Conservation (phyloP, 2,888 invertebrate genomes). For the Ormyrus pomaceus region DNA sequence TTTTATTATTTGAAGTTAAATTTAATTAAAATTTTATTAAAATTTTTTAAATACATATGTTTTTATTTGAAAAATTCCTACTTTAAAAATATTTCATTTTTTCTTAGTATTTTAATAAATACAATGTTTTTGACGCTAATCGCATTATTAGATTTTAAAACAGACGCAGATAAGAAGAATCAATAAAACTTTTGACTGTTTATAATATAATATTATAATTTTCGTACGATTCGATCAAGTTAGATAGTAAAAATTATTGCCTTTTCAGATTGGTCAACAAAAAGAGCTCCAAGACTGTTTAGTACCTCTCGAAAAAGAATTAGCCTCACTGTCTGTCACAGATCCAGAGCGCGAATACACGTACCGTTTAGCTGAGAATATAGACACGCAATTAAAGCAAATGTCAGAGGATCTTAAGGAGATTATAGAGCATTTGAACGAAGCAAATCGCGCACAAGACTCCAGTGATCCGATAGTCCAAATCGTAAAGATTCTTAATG, state of each 20-base stretch:
- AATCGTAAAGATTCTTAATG: conserved; percentile 94
- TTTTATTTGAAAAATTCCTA: too few species aligned
- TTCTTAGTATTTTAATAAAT: too few species aligned
- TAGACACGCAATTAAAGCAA: conserved; percentile 93
- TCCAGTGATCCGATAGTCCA: conserved; percentile 93
- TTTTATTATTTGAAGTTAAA: too few species aligned
- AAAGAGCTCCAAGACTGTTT: conserved; percentile 93
- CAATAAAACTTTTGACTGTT: not conserved
- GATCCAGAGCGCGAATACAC: conserved; percentile 95
- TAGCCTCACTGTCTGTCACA: conserved; percentile 82
- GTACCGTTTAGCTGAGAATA: conserved; percentile 91
- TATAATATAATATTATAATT: conserved; percentile 5
- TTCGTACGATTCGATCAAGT: not conserved
- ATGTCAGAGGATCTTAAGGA: conserved; percentile 97
- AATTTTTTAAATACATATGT: too few species aligned
- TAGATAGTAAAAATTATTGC: not conserved
- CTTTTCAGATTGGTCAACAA: conserved; percentile 85
- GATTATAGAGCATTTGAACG: conserved; percentile 95
- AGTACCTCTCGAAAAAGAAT: conserved; percentile 89
- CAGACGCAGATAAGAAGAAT: too few species aligned
- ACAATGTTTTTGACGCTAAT: too few species aligned
- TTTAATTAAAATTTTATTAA: too few species aligned
- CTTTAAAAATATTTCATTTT: too few species aligned
- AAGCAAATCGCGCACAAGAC: conserved; percentile 89
- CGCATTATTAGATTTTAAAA: too few species aligned